phyloP scores from a whole-genome alignment of 2,113 vertebrate species.

The Zapornia atra region DNA sequence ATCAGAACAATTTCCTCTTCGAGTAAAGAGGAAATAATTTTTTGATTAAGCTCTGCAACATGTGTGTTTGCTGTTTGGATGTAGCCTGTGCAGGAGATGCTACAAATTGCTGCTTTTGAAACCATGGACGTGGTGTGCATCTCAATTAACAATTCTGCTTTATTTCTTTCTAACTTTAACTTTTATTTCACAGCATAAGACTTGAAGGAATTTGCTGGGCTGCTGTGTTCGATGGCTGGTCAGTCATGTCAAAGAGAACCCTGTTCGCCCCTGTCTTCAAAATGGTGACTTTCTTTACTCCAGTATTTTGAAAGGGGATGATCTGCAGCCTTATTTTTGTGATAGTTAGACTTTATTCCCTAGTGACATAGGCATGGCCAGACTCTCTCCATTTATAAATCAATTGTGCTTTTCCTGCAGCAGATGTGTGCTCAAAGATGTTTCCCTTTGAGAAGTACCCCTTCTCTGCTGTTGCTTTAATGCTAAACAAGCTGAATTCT shows the following conservation, averaged over 20 bases:
- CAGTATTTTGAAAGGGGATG: background rate
- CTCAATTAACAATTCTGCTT: background rate
- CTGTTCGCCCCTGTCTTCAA: background rate
- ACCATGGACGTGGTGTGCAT: background rate
- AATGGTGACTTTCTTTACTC: fast-evolving
- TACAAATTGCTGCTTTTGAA: background rate
- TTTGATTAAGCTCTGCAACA: background rate
- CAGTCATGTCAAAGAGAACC: background rate
- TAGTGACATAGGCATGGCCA: background rate
- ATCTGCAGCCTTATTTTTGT: background rate
- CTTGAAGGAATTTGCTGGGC: background rate
- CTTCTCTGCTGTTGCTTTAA: background rate
- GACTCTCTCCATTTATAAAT: background rate
- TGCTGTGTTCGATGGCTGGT: background rate
- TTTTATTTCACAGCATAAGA: background rate
- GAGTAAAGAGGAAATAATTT: constrained; percentile 18
- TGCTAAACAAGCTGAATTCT: background rate
- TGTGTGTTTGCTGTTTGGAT: background rate
- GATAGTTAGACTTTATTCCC: background rate
- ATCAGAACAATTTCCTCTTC: background rate
- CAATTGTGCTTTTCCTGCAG: background rate
- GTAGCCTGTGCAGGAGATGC: background rate
- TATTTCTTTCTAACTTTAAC: background rate
- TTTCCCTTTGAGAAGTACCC: background rate
- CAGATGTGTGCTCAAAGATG: background rate